These are phyloP conservation scores for Prionace glauca DNA, from an alignment of 2,797 vertebrate species.

Conservation along the genomic window DNA sequence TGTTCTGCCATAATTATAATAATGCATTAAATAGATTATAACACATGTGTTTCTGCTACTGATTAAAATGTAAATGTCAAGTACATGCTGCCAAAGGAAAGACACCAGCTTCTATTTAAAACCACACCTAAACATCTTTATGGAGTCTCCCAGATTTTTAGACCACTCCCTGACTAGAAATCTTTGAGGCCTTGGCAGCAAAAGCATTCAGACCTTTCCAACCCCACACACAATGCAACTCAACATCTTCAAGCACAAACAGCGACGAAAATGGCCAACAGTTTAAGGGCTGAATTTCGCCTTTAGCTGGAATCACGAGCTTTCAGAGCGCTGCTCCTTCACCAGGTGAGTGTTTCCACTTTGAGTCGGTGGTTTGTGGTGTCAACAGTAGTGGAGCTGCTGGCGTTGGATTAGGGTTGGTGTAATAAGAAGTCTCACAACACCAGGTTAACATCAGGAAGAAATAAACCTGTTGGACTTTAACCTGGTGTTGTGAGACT, in stretches of 20 bases:
- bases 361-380: too few relatives aligned
- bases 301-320: too few relatives aligned
- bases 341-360: too few relatives aligned
- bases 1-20: background rate
- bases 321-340: too few relatives aligned
- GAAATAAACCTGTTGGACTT: too few relatives aligned
- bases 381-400: too few relatives aligned
- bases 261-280: background rate
- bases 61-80: background rate
- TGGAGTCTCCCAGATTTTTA: background rate
- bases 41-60: conserved; percentile 13
- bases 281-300: background rate
- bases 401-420: too few relatives aligned
- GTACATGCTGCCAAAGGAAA: background rate
- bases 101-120: conserved; percentile 6
- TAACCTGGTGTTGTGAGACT: too few relatives aligned
- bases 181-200: background rate
- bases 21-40: background rate
- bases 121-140: background rate
- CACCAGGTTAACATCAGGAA: too few relatives aligned
- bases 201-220: background rate
- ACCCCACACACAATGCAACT: background rate
- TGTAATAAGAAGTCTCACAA: too few relatives aligned
- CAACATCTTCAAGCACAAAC: background rate
- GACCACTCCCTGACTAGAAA: background rate